Evolutionary conservation across 2,888 invertebrate species (phyloP).

Genomic region (Eilema griseolum): DNA sequence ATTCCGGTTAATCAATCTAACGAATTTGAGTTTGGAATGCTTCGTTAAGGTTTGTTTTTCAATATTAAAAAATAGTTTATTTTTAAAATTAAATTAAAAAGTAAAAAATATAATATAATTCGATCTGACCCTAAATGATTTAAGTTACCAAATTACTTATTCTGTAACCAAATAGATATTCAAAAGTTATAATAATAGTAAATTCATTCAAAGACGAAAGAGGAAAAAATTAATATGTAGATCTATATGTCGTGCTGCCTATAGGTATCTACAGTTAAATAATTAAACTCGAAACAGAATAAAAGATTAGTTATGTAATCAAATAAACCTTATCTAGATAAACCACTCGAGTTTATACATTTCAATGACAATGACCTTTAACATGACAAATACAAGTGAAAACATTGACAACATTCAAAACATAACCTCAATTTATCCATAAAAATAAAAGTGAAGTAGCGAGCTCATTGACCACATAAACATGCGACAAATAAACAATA

Average conservation of each 20-base stretch:
- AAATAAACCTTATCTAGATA: not conserved
- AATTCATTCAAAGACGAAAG: not conserved
- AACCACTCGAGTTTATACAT: not conserved
- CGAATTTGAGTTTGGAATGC: no score
- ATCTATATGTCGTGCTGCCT: not conserved
- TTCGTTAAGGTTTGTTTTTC: no score
- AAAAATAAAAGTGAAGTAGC: not conserved
- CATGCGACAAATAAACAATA: not conserved
- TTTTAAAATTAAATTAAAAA: no score
- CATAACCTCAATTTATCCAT: not conserved
- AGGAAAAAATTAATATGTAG: not conserved
- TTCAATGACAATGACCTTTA: conserved; percentile 1
- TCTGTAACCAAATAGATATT: no score
- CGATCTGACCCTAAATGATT: no score
- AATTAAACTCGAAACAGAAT: not conserved
- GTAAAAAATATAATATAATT: no score
- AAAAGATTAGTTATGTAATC: not conserved
- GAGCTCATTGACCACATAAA: not conserved
- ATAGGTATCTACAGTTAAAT: not conserved
- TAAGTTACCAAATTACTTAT: not conserved
- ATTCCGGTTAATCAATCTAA: no score
- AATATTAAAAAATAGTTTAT: no score
- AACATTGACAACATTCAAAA: not conserved
- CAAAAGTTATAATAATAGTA: no score
- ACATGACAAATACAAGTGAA: not conserved